These are phyloP conservation scores for Thelaira solivaga DNA, from an alignment of 2,888 invertebrate species.

Conservation along the genomic window DNA sequence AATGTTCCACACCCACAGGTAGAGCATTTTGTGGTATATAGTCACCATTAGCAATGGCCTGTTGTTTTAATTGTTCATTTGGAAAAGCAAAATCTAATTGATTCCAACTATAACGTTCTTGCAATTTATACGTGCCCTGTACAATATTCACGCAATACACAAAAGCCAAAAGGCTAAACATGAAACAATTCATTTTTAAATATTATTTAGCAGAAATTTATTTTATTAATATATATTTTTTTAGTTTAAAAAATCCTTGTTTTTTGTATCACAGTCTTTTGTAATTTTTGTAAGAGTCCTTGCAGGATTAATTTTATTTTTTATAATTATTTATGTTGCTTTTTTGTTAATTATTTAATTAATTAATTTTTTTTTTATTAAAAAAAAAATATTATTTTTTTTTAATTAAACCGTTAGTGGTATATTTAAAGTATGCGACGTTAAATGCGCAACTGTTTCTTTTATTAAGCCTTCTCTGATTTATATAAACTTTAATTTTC, in stretches of 20 bases:
- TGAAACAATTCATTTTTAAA: constrained; percentile 41
- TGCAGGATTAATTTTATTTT: constrained; percentile 12
- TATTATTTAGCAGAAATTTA: background rate
- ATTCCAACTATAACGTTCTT: constrained; percentile 87
- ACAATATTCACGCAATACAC: constrained; percentile 43
- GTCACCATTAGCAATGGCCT: constrained; percentile 82
- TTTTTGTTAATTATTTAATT: background rate
- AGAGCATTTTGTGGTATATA: constrained; percentile 87
- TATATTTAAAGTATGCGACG: constrained; percentile 60
- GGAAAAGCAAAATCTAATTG: constrained; percentile 87
- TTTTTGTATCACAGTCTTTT: constrained; percentile 12
- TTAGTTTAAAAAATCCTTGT: background rate
- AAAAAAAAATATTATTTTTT: no score
- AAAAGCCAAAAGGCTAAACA: constrained; percentile 42
- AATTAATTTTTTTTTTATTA: no score
- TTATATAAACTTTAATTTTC: constrained; percentile 66
- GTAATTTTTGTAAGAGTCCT: background rate
- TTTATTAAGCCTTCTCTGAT: constrained; percentile 57
- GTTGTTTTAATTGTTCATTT: constrained; percentile 80
- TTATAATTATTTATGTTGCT: background rate
- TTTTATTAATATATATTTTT: constrained; percentile 15
- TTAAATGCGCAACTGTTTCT: constrained; percentile 65
- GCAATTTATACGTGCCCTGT: constrained; percentile 78
- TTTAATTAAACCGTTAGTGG: constrained; percentile 9
- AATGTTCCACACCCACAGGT: constrained; percentile 89